Conservation (phyloP, 2,797 vertebrate species). For the Typhlichthys subterraneus region DNA sequence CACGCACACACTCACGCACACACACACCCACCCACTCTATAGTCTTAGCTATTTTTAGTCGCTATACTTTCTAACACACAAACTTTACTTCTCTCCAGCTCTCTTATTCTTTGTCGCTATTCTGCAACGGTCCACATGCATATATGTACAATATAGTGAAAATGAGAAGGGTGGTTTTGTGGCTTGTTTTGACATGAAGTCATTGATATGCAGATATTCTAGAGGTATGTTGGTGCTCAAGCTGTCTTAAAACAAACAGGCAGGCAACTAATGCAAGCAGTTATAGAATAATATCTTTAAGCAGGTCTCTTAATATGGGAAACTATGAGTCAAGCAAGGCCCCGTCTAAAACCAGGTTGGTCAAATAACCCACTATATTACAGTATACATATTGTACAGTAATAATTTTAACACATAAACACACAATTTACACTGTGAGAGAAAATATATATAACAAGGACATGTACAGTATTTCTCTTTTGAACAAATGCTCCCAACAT, state of each 20-base stretch:
- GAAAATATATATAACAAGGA: too few relatives aligned
- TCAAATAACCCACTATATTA: not conserved
- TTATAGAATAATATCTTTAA: too few relatives aligned
- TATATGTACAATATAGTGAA: constrained; percentile 1
- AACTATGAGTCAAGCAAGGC: too few relatives aligned
- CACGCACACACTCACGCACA: constrained; percentile 10
- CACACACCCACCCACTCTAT: not conserved
- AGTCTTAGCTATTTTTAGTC: not conserved
- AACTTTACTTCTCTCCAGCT: not conserved
- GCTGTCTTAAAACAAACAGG: constrained; percentile 22
- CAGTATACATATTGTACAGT: too few relatives aligned
- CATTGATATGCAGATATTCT: constrained; percentile 58
- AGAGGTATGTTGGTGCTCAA: constrained; percentile 36
- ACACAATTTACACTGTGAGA: too few relatives aligned
- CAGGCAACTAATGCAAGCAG: constrained; percentile 6
- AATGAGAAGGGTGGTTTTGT: constrained; percentile 30
- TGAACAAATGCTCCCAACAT: too few relatives aligned
- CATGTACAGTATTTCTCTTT: too few relatives aligned
- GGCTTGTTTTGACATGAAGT: constrained; percentile 61
- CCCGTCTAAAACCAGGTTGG: too few relatives aligned
- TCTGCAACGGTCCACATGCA: constrained; percentile 10
- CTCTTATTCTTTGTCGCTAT: not conserved
- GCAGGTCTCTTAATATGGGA: too few relatives aligned
- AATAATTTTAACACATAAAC: too few relatives aligned
- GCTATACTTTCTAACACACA: not conserved